Evolutionary conservation across 2,113 vertebrate species (phyloP), one percentile per base, ranked within the genome.

Genomic region (Ctenomys sociabilis): DNA sequence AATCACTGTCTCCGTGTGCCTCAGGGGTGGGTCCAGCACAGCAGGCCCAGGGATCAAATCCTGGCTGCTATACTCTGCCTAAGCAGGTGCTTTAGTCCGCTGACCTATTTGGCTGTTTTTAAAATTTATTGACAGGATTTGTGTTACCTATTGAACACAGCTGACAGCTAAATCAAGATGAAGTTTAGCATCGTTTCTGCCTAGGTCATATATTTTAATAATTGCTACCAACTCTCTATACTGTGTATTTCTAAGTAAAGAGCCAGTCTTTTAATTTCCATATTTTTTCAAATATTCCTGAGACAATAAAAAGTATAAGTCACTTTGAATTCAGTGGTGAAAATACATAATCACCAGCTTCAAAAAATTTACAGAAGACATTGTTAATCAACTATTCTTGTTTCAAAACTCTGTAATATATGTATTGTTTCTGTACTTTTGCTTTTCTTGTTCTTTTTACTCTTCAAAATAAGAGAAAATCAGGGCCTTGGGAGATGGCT

Each of bases 261-360:
- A 85, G 35, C 8, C 63, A 90, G 12, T 68, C 35, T 30, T 13
- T 90, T 97, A 81, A 35, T 91, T 86, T 88, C 32, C 84, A 70
- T 12, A 90, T 77, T 95, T 95, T 49, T 96, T 95, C 59, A 95
- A 82, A 89, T 95, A 94, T 64, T 96, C 32, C 43, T 91, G 32
- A 86, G 72, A 88, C n/a, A 95, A 77, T 32, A 88, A 91, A 78
- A 7, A 90, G 32, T 87, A 30, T 89, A 73, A 92, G n/a, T 22
- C 35, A 92, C 49, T 45, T 81, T 54, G 11, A 68, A 89, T 54
- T 96, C 61, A 95, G 40, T 75, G 40, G 45, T 92, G 59, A 96
- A 92, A 95, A 88, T n/a, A 85, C 49, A 86, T 40, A 22, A 91
- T 68, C 19, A 87, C 3, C n/a, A 68, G 68, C 54, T 94, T 95